phyloP scores from a whole-genome alignment of 2,113 vertebrate genomes.

The Heterocephalus glaber region DNA sequence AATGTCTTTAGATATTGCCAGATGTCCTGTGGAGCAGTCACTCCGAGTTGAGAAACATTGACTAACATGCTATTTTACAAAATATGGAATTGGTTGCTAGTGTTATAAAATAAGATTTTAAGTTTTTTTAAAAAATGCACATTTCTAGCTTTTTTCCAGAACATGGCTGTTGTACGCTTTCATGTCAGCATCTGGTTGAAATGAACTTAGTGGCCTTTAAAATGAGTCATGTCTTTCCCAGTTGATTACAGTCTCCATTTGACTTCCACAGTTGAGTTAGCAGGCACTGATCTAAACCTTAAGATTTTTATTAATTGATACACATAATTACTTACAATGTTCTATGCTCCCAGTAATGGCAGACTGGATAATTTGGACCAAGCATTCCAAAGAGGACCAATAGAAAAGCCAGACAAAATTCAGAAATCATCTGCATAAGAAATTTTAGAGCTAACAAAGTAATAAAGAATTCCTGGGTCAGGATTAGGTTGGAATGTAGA shows the following conservation, averaged over 20 bases:
- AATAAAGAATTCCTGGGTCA: neutral
- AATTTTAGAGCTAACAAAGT: neutral
- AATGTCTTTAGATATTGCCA: neutral
- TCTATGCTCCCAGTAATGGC: neutral
- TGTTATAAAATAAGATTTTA: constrained; percentile 18
- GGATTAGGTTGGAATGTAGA: neutral
- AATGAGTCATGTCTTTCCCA: neutral
- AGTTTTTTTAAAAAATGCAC: neutral
- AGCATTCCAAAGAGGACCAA: neutral
- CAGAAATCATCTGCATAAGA: neutral
- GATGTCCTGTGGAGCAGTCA: neutral
- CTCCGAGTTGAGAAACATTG: neutral
- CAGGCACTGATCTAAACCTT: neutral
- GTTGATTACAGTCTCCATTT: neutral
- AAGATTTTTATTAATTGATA: neutral
- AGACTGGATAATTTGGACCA: neutral
- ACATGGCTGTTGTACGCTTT: neutral
- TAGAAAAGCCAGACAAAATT: constrained; percentile 1
- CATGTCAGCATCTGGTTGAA: neutral
- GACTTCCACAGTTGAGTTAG: neutral
- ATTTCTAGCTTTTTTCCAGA: neutral
- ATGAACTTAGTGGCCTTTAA: constrained; percentile 3
- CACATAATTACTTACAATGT: neutral
- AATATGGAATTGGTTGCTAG: neutral
- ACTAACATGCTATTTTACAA: neutral